Evolutionary conservation across 2,888 invertebrate species (phyloP), one percentile per base, ranked within the genome.

Genomic region (Alentia gelatinosa): DNA sequence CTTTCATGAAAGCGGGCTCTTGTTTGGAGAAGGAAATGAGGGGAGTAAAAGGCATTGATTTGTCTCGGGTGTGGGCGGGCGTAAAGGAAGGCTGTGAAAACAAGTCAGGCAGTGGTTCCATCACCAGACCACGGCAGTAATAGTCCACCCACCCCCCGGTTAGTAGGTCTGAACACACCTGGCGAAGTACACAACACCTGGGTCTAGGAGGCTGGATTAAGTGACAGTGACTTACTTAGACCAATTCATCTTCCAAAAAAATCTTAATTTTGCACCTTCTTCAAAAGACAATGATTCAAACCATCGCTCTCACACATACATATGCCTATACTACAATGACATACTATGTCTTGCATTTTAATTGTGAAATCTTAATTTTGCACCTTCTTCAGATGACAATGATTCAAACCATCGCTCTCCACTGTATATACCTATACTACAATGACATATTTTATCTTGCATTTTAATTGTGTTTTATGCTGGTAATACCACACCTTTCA

Each of bases 101-200:
- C 79, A 79, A 37, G 37, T 12, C 79, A 1, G 35, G 7, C 9
- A 79, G 26, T 79, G 79, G 79, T 15, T 39, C 79, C 30, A 56
- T 68, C 68, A 68, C 26, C 12, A 15, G 12, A 26, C 30, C 1
- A n/a, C 33, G 26, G 33, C 26, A 15, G 83, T 37, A 37, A 26
- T 83, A 37, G 83, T 35, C 15, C 19, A 47, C 3, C 30, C n/a
- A 35, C 30, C 26, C 1, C 39, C 83, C 35, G 83, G 40, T 37
- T 37, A 37, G 83, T 83, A 37, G 83, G n/a, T 83, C 0, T 19
- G 83, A 83, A 15, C 40, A 83, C 42, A 86, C 86, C 86, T 86
- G 86, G 86, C 42, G 19, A 30, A 23, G 9, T 23, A 79, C 7
- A 1, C n/a, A 47, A 50, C 86, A 86, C 86, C 86, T 42, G 86